These are phyloP conservation scores for Passer montanus DNA, from an alignment of 2,113 vertebrate genomes.

Conservation along the genomic window DNA sequence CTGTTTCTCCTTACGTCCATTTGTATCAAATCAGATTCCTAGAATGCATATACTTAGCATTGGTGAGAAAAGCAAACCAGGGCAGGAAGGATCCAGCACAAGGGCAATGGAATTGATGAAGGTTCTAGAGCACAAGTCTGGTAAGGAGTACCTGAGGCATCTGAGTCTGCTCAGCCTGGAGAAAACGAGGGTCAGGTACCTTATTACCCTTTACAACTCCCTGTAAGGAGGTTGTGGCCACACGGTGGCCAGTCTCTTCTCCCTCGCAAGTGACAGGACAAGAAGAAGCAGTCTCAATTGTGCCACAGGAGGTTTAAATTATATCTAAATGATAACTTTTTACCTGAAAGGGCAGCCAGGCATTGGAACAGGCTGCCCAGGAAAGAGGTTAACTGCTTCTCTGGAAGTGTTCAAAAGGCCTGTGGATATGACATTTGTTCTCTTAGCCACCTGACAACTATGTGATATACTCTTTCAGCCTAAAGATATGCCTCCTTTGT, in stretches of 20 bases:
- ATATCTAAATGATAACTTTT: neutral
- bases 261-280: neutral
- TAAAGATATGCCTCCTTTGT: neutral
- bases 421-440: neutral
- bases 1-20: neutral
- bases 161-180: neutral
- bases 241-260: neutral
- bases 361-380: neutral
- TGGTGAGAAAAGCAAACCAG: slow-evolving; percentile 14
- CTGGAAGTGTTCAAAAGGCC: neutral
- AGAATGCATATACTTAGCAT: neutral
- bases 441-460: neutral
- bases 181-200: neutral
- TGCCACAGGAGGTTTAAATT: neutral
- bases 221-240: neutral
- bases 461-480: neutral
- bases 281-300: neutral
- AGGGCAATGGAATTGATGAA: neutral
- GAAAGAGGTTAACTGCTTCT: neutral
- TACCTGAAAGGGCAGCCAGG: neutral
- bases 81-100: neutral
- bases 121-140: neutral
- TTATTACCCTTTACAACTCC: too few species aligned
- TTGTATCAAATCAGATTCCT: neutral
- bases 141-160: neutral